Percentiles rank a stretch among this genome's conserved stretches.
phyloP scores from a whole-genome alignment of 2,888 invertebrate species.

The Leptopilina syphax region DNA sequence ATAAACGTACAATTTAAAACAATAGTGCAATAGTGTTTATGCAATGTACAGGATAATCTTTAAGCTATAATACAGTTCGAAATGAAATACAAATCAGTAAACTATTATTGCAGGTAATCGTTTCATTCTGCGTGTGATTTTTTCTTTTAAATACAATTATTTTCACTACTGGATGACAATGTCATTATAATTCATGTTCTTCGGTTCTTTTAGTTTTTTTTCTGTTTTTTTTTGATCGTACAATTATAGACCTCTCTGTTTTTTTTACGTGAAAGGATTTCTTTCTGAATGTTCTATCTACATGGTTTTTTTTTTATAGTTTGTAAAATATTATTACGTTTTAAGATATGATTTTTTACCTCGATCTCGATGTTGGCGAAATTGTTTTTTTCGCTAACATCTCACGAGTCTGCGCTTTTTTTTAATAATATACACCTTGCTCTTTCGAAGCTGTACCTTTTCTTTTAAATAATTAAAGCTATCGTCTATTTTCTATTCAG shows the following conservation, averaged over 20 bases:
- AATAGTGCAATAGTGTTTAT: constrained; percentile 75
- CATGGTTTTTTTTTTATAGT: constrained; percentile 70
- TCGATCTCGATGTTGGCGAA: constrained; percentile 50
- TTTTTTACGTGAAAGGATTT: constrained; percentile 52
- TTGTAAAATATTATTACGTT: constrained; percentile 76
- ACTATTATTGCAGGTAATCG: constrained; percentile 73
- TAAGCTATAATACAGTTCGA: constrained; percentile 75
- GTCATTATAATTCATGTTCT: constrained; percentile 40
- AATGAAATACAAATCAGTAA: constrained; percentile 75
- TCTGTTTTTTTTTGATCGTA: constrained; percentile 59
- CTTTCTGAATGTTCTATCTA: constrained; percentile 73
- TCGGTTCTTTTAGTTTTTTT: constrained; percentile 53
- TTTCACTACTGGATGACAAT: constrained; percentile 72
- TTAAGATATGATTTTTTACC: constrained; percentile 75
- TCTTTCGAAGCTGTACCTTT: constrained; percentile 68
- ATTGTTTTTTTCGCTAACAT: constrained; percentile 57
- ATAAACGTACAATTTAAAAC: constrained; percentile 76
- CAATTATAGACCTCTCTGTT: constrained; percentile 46
- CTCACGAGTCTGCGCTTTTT: constrained; percentile 57
- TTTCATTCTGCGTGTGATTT: constrained; percentile 54
- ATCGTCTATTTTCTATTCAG: constrained; percentile 72
- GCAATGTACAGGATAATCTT: constrained; percentile 76
- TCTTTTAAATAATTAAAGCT: constrained; percentile 77
- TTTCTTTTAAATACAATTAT: constrained; percentile 70
- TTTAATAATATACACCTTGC: constrained; percentile 58